Base-by-base conservation (phyloP, 2,888 invertebrate species). In the Drepana falcataria region DNA sequence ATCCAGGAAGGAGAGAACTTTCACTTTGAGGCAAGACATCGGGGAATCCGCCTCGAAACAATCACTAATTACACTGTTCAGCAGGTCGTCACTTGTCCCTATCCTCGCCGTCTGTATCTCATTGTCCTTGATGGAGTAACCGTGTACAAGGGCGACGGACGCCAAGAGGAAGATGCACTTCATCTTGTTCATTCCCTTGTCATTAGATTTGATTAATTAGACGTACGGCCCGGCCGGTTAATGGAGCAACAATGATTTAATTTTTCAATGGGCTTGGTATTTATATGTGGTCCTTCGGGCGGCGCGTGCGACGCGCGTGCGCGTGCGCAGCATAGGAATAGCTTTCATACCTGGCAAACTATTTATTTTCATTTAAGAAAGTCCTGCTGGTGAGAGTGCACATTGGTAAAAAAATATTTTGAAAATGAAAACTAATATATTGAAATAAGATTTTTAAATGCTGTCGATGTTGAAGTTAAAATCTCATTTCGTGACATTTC, bases 1-100 rank as follows among this genome's bases (percentile, higher is more conserved):
- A 81, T 96, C 95, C 87, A 96, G 88, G 85, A 94, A 96, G 55
- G 92, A 93, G 40, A 96, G 89, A 70, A 96, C 95, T 86, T 95
- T 95, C 81, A 93, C 93, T 87, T 96, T 96, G 66, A 96, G 92
- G 73, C 96, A 96, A 51, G 92, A 89, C 78, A 93, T 93, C 80
- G 95, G 94, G 4, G 93, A 93, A 59, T 93, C 92, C 51, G 92
- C 92, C 65, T 92, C 91, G 76, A 94, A 93, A 89, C 96, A 96
- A 77, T 94, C 94, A 86, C 94, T 94, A 69, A 96, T 91, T 71
- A 95, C 94, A 75, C 93, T 92, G 57, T 94, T 92, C 66, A 96
- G 92, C 51, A 96, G 87, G 79, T 95, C 94, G 69, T 95, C 94
- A 80, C 95, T 93, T 63, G 92, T 92, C 69, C 87, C 80, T 68